Conservation (phyloP, 2,797 vertebrate genomes). For the Lutjanus campechanus region DNA sequence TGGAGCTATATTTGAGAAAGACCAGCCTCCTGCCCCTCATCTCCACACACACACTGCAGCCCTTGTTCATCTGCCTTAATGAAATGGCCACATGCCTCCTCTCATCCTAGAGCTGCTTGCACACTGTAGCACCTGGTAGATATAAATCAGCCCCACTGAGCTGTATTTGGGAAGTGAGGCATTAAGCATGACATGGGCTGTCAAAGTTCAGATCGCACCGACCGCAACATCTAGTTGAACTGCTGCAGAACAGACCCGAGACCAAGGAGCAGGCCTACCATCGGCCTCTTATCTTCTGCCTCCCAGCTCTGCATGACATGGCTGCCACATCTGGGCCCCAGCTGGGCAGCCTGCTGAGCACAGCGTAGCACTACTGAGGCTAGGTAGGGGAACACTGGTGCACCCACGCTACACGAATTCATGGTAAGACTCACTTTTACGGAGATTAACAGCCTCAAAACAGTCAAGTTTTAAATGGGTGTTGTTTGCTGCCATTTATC, state of each 20-base stretch:
- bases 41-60: slow-evolving; percentile 72
- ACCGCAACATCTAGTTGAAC: slow-evolving; percentile 87
- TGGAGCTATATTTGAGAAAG: slow-evolving; percentile 78
- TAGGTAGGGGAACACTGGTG: slow-evolving; percentile 47
- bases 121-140: slow-evolving; percentile 87
- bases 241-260: slow-evolving; percentile 75
- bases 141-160: slow-evolving; percentile 88
- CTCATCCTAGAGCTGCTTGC: slow-evolving; percentile 75
- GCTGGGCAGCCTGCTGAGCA: slow-evolving; percentile 76
- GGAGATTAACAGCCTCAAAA: slow-evolving; percentile 53
- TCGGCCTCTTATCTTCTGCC: slow-evolving; percentile 79
- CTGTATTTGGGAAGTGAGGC: slow-evolving; percentile 90
- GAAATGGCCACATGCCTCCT: slow-evolving; percentile 83
- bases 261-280: slow-evolving; percentile 67
- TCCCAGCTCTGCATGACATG: slow-evolving; percentile 78
- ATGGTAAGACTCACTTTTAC: slow-evolving; percentile 25
- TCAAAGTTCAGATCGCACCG: slow-evolving; percentile 86
- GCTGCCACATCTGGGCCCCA: slow-evolving; percentile 84
- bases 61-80: slow-evolving; percentile 83
- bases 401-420: slow-evolving; percentile 51
- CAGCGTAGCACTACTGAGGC: slow-evolving; percentile 51
- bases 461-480: slow-evolving; percentile 42
- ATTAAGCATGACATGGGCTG: slow-evolving; percentile 88
- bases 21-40: slow-evolving; percentile 74
- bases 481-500: slow-evolving; percentile 59